phyloP scores from a whole-genome alignment of 1,140 invertebrate species.

The Euschistus heros region DNA sequence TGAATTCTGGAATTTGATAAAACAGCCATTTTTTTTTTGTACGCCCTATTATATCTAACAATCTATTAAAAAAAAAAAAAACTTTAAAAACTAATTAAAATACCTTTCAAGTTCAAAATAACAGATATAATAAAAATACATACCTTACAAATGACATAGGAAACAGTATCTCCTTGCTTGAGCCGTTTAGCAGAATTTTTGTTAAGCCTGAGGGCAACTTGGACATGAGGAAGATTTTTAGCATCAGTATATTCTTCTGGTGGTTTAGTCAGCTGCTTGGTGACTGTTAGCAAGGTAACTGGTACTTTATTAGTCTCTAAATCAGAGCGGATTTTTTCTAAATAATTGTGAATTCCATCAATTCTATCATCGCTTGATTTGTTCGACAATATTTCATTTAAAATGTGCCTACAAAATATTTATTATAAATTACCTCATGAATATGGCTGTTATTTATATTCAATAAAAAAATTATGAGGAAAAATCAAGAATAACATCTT shows the following conservation, averaged over 20 bases:
- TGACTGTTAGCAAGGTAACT: conserved; percentile 71
- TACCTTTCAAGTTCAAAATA: not conserved
- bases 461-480: no score
- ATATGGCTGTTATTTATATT: no score
- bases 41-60: no score
- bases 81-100: not conserved
- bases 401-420: conserved; percentile 35
- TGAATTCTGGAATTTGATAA: no score
- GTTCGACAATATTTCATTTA: conserved; percentile 77
- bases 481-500: no score
- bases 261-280: conserved; percentile 92
- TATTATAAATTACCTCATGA: no score
- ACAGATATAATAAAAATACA: conserved; percentile 11
- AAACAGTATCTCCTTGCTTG: conserved; percentile 85
- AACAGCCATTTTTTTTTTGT: no score
- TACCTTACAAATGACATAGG: conserved; percentile 89
- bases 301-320: conserved; percentile 56
- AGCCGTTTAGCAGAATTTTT: conserved; percentile 66
- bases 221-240: conserved; percentile 77
- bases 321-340: conserved; percentile 55
- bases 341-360: conserved; percentile 64
- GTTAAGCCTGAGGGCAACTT: conserved; percentile 83
- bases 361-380: conserved; percentile 68
- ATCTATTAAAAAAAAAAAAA: not conserved
- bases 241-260: conserved; percentile 87